Base-by-base conservation (phyloP, 1,140 invertebrate species). In the Calephelis nemesis region DNA sequence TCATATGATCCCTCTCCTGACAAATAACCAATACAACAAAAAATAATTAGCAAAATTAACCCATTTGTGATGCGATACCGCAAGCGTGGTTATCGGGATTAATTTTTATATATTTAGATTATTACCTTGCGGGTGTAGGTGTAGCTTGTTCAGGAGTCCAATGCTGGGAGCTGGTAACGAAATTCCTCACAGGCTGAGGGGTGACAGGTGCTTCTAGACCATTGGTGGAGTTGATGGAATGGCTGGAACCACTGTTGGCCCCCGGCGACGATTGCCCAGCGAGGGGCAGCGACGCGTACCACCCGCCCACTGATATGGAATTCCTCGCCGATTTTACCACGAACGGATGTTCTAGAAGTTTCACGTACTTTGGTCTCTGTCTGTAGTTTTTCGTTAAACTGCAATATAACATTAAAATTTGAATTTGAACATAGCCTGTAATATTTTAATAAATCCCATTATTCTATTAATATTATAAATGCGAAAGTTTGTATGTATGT, bases 321-420 rank as follows among this genome's bases (percentile, higher is more conserved):
- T 93, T 93, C 9, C 88, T 90, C 72, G 97, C 96, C 67, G 96
- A 97, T 69, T 95, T 95, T 85, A 95, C 95, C 39, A 99, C 95
- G 91, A 99, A 99, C 39, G 96, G 94, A 86, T 98, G 97, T 74
- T 97, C 95, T 78, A 99, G 93, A 1, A 99, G 93, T 85, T 98
- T 95, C 64, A 95, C 95, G 93, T 99, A 99, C 92, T 99, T 99
- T 66, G 98, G 98, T 72, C 99, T 94, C 74, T 97, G 93, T 82
- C 95, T 94, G 83, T 97, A 97, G 92, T 99, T 96, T 93, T 99
- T 99, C 74, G 96, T 97, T 84, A 99, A 93, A 93, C 98, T 98
- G 91, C 77, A 95, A 75, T 19, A 47, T 15, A 63, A 64, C 11
- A 45, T 45, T 68, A n/a, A 39, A 6, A 45, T 45, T 45, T 7